Evolutionary conservation across 2,888 invertebrate genomes (phyloP).

Genomic region (Watsonalla cultraria): DNA sequence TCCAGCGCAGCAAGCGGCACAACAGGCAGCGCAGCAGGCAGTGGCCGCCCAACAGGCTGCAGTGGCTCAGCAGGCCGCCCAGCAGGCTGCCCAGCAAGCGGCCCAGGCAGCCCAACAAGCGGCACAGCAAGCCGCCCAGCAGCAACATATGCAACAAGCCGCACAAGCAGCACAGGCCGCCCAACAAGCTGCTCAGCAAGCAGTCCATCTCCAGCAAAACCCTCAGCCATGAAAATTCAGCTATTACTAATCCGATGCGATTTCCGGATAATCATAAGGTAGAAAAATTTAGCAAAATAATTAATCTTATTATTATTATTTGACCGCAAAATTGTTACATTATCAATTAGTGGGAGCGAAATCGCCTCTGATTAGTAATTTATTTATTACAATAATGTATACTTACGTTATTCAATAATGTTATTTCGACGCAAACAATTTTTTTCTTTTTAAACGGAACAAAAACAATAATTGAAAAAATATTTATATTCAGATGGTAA

Average conservation of each 20-base stretch:
- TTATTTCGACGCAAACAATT: conserved; percentile 26
- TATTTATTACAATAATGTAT: conserved; percentile 20
- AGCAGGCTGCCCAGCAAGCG: conserved; percentile 46
- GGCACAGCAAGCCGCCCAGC: conserved; percentile 49
- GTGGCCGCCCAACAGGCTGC: conserved; percentile 41
- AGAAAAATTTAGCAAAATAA: conserved; percentile 19
- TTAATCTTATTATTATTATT: conserved; percentile 26
- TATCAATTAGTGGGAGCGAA: conserved; percentile 43
- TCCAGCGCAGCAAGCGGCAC: conserved; percentile 39
- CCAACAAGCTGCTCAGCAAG: conserved; percentile 72
- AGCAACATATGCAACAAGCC: conserved; percentile 59
- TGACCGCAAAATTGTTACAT: conserved; percentile 32
- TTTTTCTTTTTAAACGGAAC: conserved; percentile 37
- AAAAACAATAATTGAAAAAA: conserved; percentile 41
- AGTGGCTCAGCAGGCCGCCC: conserved; percentile 45
- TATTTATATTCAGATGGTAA: conserved; percentile 39
- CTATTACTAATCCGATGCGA: conserved; percentile 85
- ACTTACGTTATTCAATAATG: conserved; percentile 19
- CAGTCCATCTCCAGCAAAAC: conserved; percentile 75
- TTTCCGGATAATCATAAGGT: conserved; percentile 48
- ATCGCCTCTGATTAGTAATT: conserved; percentile 73
- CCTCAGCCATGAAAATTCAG: conserved; percentile 88
- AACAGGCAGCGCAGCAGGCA: conserved; percentile 36
- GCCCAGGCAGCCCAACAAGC: conserved; percentile 43
- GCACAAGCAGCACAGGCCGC: conserved; percentile 53